These are phyloP conservation scores for Hartigia nigra DNA, from an alignment of 2,888 invertebrate species.

Conservation along the genomic window DNA sequence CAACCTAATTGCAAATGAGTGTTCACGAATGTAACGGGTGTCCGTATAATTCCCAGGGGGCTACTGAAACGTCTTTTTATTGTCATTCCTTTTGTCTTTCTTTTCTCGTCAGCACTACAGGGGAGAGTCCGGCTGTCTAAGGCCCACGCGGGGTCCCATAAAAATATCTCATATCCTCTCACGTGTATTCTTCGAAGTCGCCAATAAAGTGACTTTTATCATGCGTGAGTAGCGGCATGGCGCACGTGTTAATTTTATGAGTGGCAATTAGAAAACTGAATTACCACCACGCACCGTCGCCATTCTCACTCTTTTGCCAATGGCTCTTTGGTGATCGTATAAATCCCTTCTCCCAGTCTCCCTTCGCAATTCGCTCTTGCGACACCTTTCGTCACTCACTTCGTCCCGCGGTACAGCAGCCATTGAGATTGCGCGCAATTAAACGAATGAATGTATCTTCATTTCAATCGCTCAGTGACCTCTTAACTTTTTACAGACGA, in stretches of 20 bases:
- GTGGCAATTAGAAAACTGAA: slow-evolving; percentile 63
- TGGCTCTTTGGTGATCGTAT: not conserved
- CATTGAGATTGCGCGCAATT: not conserved
- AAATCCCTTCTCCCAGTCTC: not conserved
- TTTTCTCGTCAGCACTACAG: not conserved
- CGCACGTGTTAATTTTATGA: slow-evolving; percentile 51
- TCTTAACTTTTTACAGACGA: not conserved
- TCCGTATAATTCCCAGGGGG: not conserved
- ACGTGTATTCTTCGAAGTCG: not conserved
- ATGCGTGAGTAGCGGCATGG: slow-evolving; percentile 41
- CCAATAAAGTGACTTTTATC: slow-evolving; percentile 53
- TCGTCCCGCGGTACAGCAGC: slow-evolving; percentile 14
- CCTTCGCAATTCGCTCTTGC: not conserved
- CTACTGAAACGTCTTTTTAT: not conserved
- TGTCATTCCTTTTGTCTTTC: not conserved
- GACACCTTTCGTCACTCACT: slow-evolving; percentile 18
- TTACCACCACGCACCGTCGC: slow-evolving; percentile 43
- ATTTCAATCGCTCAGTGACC: not conserved
- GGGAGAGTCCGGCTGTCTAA: not conserved
- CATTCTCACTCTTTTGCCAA: not conserved
- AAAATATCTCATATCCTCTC: not conserved
- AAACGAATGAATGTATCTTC: not conserved
- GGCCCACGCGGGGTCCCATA: not conserved
- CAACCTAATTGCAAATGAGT: slow-evolving; percentile 32
- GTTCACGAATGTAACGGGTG: slow-evolving; percentile 16